These are phyloP conservation scores for Cavia porcellus DNA, from an alignment of 2,113 vertebrate genomes.

Conservation along the genomic window DNA sequence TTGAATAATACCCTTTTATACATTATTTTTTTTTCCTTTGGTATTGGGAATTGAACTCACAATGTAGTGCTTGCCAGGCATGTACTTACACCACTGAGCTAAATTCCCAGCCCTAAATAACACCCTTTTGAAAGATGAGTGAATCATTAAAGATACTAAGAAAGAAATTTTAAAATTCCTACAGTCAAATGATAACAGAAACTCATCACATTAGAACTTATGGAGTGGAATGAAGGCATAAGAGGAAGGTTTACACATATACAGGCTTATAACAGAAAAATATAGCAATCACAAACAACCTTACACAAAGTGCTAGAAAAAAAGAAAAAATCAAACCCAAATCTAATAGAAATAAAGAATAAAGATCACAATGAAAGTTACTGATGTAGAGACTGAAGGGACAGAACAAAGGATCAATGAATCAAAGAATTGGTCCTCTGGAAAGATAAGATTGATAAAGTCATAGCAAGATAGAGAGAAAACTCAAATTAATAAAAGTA, in stretches of 20 bases:
- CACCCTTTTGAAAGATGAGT: background rate
- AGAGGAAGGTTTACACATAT: background rate
- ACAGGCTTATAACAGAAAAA: background rate
- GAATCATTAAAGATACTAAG: background rate
- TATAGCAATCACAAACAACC: background rate
- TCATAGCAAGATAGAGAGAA: background rate
- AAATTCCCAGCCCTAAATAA: too few relatives aligned
- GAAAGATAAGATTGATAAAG: background rate
- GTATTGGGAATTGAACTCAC: too few relatives aligned
- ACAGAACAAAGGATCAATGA: background rate
- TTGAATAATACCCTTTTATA: background rate
- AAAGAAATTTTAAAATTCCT: background rate
- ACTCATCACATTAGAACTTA: background rate
- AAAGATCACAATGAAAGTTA: background rate
- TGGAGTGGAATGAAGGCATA: too few relatives aligned
- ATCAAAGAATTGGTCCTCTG: background rate
- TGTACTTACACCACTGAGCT: too few relatives aligned
- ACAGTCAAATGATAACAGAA: background rate
- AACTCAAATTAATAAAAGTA: background rate
- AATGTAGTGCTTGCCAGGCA: too few relatives aligned
- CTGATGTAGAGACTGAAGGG: background rate
- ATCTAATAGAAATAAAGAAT: background rate
- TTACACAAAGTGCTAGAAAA: background rate
- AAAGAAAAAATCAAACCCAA: background rate
- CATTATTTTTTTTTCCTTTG: too few relatives aligned